Percentiles rank a stretch among this genome's conserved stretches.
Conservation (phyloP, 1,140 invertebrate species). For the Triops cancriformis region DNA sequence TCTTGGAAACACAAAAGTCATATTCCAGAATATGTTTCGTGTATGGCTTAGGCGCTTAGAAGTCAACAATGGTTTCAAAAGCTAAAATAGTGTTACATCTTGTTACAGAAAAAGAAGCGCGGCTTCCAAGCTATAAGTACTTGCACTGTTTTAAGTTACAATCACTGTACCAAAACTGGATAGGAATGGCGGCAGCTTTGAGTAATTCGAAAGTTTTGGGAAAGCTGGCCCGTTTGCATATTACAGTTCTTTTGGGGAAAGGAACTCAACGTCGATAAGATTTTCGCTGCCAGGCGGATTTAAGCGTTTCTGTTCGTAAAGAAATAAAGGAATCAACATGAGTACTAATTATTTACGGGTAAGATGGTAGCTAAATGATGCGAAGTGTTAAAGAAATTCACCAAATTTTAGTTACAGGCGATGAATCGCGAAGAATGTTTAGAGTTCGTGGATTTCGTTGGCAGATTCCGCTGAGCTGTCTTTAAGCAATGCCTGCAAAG, state of each 20-base stretch:
- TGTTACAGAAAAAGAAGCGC: neutral
- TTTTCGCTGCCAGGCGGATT: constrained; percentile 52
- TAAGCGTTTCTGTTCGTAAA: constrained; percentile 48
- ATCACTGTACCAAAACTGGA: neutral
- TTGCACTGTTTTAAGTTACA: neutral
- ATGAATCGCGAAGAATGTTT: neutral
- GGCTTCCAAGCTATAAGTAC: neutral
- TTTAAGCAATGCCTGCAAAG: neutral
- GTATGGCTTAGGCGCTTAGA: neutral
- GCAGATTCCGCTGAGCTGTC: neutral
- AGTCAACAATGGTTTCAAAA: neutral
- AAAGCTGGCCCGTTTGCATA: neutral
- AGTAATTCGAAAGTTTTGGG: too few relatives aligned
- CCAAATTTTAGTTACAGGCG: neutral
- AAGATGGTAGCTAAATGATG: neutral
- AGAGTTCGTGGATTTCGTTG: constrained; percentile 10
- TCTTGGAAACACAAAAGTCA: neutral
- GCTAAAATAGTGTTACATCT: neutral
- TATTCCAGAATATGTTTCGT: neutral
- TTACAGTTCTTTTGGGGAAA: neutral
- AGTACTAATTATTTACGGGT: neutral
- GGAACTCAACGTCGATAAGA: constrained; percentile 16
- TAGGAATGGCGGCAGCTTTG: neutral
- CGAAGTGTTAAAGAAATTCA: neutral
- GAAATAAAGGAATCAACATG: neutral